Evolutionary conservation across 2,113 vertebrate species (phyloP), one percentile per base, ranked within the genome.

Genomic region (Patagioenas fasciata): DNA sequence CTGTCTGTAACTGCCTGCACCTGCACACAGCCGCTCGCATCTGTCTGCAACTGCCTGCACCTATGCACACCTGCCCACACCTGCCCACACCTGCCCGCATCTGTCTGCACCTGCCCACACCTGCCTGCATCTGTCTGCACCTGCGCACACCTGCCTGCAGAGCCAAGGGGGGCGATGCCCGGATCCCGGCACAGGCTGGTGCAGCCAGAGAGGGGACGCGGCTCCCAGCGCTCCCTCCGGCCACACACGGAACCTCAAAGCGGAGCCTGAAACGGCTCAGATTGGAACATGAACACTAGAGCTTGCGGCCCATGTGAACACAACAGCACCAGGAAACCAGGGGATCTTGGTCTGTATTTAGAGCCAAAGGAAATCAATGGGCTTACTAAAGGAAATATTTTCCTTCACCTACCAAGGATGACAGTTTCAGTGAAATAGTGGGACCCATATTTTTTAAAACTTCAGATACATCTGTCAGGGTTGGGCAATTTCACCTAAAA

Each of bases 381-480:
- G 28, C 67, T 58, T 2, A 31, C 66, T 61, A 44, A 82, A 81
- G 82, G 44, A 44, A 80, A 58, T 31, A 57, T 64, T 91, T 62
- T 70, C 83, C 85, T 86, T 80, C 19, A 50, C 54, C 77, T 71
- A 58, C 85, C 69, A 60, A 54, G 38, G 79, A 92, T 51, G 80
- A 78, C 83, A 84, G 69, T 34, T 88, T 84, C 75, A 81, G 72
- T 62, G 80, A 95, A 95, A 96, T 78, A 90, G 64, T 17, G 53
- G 92, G 80, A 84, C 80, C 48, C 51, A 47, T 92, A 91, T 93
- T 92, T 94, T 80, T 88, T 34, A 89, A 92, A 97, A 86, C 95
- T 89, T 91, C 82, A 94, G 83, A 73, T 91, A 91, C 92, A 95
- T 97, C 95, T 97, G 92, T 84, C 95, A 95, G 91, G 72, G 80